phyloP scores from a whole-genome alignment of 1,140 invertebrate genomes.

The Diuraphis noxia region DNA sequence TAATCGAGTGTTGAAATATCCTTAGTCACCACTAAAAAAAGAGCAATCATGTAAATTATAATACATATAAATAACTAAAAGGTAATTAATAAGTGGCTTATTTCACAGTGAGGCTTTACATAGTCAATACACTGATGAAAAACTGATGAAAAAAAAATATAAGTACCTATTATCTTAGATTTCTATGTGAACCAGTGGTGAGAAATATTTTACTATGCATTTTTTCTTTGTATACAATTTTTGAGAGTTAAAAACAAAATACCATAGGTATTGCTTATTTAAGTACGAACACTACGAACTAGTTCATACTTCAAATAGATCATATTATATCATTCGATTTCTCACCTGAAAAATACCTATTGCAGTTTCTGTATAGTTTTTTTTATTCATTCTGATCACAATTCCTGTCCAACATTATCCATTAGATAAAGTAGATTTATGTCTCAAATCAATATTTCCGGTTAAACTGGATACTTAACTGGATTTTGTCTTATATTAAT shows the following conservation, averaged over 20 bases:
- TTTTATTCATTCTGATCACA: too few species aligned
- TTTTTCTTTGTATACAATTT: not conserved
- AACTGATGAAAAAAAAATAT: not conserved
- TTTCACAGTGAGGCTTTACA: too few species aligned
- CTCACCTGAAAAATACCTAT: too few species aligned
- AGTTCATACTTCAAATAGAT: not conserved
- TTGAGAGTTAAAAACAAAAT: not conserved
- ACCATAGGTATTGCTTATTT: not conserved
- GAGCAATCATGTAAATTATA: not conserved
- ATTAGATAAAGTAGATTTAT: too few species aligned
- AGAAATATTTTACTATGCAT: not conserved
- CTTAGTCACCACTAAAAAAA: not conserved
- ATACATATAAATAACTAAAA: too few species aligned
- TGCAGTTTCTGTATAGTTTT: too few species aligned
- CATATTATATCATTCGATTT: not conserved
- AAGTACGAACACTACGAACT: too few species aligned
- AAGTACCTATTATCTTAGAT: not conserved
- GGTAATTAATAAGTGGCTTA: too few species aligned
- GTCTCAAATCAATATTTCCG: not conserved
- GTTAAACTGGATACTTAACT: not conserved
- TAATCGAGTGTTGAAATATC: too few species aligned
- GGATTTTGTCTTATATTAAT: not conserved
- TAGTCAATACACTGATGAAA: not conserved
- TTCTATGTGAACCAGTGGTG: not conserved
- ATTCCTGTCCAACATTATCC: too few species aligned